Evolutionary conservation across 64 coral and sea anemone genomes (phyloP), one percentile per base, ranked within the genome.

Genomic region (Astreopora myriophthalma): DNA sequence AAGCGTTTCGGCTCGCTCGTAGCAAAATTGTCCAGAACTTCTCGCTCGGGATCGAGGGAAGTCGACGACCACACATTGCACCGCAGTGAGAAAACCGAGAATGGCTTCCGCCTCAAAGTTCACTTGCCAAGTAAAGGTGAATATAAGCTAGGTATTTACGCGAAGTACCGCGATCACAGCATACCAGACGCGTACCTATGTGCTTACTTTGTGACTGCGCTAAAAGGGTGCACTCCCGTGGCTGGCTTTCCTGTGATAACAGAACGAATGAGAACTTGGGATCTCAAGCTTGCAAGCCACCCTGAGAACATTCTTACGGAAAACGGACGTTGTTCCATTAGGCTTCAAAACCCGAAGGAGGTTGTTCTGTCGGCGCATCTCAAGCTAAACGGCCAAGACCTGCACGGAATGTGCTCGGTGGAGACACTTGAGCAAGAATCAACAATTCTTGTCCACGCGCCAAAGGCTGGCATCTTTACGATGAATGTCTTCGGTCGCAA

Each of bases 221-320:
- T 40, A 37, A 85, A 60, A 34, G 90, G 79, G 34, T 48, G 37
- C 39, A 81, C 80, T 26, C 79, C 51, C 27, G 26, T 35, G 29
- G 80, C 80, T 29, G 90, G 90, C 0, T 92, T 92, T 40, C 80
- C 90, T 52, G 24, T 64, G 28, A 52, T 63, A 25, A 17, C 72
- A 19, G 90, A 92, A 14, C 33, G 48, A 6, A 76, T 92, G 12
- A 44, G 69, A 26, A 7, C 39, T 1, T 92, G 90, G 90, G 90
- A 80, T 20, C 23, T 92, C 2, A 63, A 46, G 26, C 40, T 92
- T 26, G 33, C 57, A 34, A 92, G 90, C 36, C 67, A 92, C 84
- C 13, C 22, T 23, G 90, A 92, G 55, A 92, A 92, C 52, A 92
- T 92, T 66, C 37, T 66, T 12, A 31, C 79, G 2, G 79, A 83